These are phyloP conservation scores for Microcebus tavaratra DNA, from an alignment of 2,113 vertebrate genomes.

Conservation along the genomic window DNA sequence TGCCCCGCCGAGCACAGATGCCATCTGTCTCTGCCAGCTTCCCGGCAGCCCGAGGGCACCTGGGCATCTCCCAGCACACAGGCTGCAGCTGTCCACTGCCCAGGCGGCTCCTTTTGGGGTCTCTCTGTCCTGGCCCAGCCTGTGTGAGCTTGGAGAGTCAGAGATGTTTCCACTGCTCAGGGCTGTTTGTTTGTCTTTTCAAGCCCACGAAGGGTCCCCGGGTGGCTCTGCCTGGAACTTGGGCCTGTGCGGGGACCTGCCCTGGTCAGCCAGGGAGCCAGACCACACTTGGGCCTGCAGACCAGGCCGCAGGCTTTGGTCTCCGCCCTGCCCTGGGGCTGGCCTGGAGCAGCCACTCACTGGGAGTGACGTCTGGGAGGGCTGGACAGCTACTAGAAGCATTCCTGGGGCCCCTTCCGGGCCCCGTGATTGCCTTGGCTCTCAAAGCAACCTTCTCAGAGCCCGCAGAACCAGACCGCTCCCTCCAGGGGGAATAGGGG, in stretches of 20 bases:
- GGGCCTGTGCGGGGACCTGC: not conserved
- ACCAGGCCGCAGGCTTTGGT: not conserved
- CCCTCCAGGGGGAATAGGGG: fast-evolving
- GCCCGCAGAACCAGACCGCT: fast-evolving
- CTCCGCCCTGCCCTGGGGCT: not conserved
- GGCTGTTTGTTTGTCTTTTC: conserved; percentile 57
- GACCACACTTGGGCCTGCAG: conserved; percentile 18
- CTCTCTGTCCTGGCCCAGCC: not conserved
- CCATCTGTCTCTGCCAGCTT: not conserved
- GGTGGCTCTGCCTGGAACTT: not conserved
- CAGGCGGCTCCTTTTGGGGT: not conserved
- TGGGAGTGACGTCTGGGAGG: not conserved
- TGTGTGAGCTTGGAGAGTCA: not conserved
- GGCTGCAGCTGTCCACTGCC: not conserved
- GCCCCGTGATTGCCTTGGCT: not conserved
- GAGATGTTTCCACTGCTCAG: not conserved
- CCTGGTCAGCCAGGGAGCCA: not conserved
- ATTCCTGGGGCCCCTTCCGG: not conserved
- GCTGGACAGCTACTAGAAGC: not conserved
- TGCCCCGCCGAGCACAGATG: not conserved
- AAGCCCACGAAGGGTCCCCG: not conserved
- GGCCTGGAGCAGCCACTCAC: not conserved
- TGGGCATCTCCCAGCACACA: not conserved
- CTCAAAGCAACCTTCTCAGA: not conserved
- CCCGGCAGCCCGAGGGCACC: not conserved